These are phyloP conservation scores for Julus scanicus DNA, from an alignment of 2,888 invertebrate species.

Conservation along the genomic window DNA sequence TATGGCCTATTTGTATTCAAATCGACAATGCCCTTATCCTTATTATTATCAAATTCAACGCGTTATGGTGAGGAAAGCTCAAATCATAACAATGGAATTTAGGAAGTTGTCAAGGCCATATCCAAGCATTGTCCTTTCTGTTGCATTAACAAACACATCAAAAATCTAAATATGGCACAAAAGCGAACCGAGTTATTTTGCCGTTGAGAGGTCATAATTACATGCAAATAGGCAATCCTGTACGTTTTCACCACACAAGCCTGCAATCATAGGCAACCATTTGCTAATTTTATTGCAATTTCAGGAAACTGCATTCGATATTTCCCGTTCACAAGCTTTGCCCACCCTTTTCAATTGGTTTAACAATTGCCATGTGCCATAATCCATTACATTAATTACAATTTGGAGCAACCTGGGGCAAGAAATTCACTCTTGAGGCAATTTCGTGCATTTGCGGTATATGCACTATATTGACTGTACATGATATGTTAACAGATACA, in stretches of 20 bases:
- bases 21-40: background rate
- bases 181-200: background rate
- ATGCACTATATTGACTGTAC: too few relatives aligned
- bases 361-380: too few relatives aligned
- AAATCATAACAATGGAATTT: background rate
- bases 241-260: background rate
- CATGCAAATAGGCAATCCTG: background rate
- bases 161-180: background rate
- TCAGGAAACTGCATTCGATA: too few relatives aligned
- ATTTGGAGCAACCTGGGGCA: too few relatives aligned
- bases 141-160: background rate
- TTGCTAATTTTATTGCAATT: too few relatives aligned
- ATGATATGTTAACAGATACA: too few relatives aligned
- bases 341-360: too few relatives aligned
- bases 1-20: constrained; percentile 14
- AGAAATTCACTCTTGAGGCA: too few relatives aligned
- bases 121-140: background rate
- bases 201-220: background rate
- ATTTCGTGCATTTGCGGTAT: too few relatives aligned
- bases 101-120: background rate
- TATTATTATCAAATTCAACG: background rate
- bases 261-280: too few relatives aligned
- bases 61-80: background rate
- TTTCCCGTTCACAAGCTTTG: too few relatives aligned
- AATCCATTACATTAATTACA: too few relatives aligned